Evolutionary conservation across 2,797 vertebrate genomes (phyloP).

Genomic region (Lagocephalus sceleratus): DNA sequence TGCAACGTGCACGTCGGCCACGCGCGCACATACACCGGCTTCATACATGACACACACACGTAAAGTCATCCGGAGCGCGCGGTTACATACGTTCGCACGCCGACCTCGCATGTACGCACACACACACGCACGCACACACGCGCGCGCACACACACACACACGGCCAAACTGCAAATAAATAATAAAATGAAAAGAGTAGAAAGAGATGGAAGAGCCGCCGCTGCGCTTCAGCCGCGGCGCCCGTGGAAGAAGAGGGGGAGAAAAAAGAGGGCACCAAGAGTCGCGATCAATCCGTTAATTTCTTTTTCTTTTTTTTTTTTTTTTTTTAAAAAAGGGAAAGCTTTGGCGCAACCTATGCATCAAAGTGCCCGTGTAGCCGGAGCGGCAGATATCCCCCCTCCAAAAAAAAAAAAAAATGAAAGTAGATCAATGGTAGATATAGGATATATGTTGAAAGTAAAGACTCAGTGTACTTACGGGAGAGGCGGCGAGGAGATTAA

Average conservation of each 20-base stretch:
- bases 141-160: slow-evolving; percentile 3
- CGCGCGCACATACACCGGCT: slow-evolving; percentile 61
- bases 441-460: slow-evolving; percentile 76
- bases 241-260: too few species aligned
- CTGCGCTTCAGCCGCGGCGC: neutral
- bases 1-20: slow-evolving; percentile 44
- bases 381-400: neutral
- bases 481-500: slow-evolving; percentile 86
- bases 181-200: too few species aligned
- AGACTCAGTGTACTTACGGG: slow-evolving; percentile 85
- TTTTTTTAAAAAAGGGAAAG: slow-evolving; percentile 11
- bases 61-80: slow-evolving; percentile 62
- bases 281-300: slow-evolving; percentile 38
- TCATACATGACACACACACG: slow-evolving; percentile 73
- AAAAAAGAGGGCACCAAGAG: slow-evolving; percentile 46
- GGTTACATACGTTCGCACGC: slow-evolving; percentile 48
- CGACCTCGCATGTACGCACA: slow-evolving; percentile 25
- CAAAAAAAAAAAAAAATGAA: slow-evolving; percentile 27
- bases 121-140: slow-evolving; percentile 15
- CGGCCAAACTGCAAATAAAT: neutral
- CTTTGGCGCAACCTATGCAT: slow-evolving; percentile 40
- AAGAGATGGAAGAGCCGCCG: too few species aligned
- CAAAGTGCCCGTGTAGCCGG: slow-evolving; percentile 64
- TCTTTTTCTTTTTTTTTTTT: neutral
- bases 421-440: slow-evolving; percentile 65